Conservation (phyloP, 2,888 invertebrate genomes). For the Cryptosula pallasiana region DNA sequence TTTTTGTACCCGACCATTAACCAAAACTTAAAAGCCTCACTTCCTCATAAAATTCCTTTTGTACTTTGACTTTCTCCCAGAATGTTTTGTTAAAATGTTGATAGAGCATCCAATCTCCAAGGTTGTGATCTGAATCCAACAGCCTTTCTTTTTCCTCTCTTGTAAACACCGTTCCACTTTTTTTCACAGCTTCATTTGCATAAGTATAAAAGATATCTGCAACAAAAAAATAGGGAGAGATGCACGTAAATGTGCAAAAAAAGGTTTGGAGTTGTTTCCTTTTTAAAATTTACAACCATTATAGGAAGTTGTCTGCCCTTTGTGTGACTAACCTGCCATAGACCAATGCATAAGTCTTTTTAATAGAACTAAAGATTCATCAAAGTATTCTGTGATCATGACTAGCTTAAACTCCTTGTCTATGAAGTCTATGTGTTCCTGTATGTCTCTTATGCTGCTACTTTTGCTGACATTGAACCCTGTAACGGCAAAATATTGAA, state of each 20-base stretch:
- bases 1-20: too few relatives aligned
- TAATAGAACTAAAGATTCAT: conserved; percentile 18
- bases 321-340: conserved; percentile 7
- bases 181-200: conserved; percentile 12
- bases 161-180: conserved; percentile 9
- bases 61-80: not conserved
- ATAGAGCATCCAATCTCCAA: conserved; percentile 19
- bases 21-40: not conserved
- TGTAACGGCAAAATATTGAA: not conserved
- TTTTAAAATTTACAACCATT: too few relatives aligned
- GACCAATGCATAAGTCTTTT: conserved; percentile 9
- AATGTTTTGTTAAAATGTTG: conserved; percentile 20
- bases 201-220: conserved; percentile 19
- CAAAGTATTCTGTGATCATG: conserved; percentile 22
- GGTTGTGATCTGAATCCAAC: conserved; percentile 1
- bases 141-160: not conserved
- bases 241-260: too few relatives aligned
- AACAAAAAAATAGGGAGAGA: not conserved
- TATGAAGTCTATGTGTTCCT: conserved; percentile 1
- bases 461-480: not conserved
- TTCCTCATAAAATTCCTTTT: not conserved
- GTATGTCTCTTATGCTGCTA: not conserved
- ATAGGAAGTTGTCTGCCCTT: too few relatives aligned
- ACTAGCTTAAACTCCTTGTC: not conserved
- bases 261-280: too few relatives aligned